Evolutionary conservation across 2,797 vertebrate genomes (phyloP).

Genomic region (Tarsius wallacei): DNA sequence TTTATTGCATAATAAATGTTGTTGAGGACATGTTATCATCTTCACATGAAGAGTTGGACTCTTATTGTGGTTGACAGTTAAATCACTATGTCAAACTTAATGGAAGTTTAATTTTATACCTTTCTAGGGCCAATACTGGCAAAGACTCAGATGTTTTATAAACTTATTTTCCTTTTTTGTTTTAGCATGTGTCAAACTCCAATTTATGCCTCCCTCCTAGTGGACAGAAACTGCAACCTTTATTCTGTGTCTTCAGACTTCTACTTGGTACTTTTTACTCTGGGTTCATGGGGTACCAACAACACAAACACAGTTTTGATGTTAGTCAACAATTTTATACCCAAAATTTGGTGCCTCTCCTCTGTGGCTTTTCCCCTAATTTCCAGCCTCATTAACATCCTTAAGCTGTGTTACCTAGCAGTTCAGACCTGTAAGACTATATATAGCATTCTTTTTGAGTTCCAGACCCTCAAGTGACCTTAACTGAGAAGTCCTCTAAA

Average conservation of each 20-base stretch:
- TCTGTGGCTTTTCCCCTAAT: neutral
- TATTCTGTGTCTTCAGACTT: neutral
- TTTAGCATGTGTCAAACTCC: too few species aligned
- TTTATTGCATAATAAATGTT: neutral
- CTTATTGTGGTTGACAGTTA: neutral
- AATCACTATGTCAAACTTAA: too few species aligned
- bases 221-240: too few species aligned
- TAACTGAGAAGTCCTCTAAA: too few species aligned
- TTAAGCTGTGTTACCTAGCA: neutral
- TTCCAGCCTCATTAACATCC: too few species aligned
- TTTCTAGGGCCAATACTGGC: neutral
- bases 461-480: neutral
- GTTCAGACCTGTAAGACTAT: too few species aligned
- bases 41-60: neutral
- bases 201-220: neutral
- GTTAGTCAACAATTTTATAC: neutral
- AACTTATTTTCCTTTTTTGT: neutral
- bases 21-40: neutral
- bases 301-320: neutral
- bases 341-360: neutral
- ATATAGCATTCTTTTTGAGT: neutral
- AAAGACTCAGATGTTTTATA: neutral
- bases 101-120: neutral
- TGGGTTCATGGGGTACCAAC: neutral
- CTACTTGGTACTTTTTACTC: neutral